Base-by-base conservation (phyloP, 2,888 invertebrate species). In the Heliconius charithonia region DNA sequence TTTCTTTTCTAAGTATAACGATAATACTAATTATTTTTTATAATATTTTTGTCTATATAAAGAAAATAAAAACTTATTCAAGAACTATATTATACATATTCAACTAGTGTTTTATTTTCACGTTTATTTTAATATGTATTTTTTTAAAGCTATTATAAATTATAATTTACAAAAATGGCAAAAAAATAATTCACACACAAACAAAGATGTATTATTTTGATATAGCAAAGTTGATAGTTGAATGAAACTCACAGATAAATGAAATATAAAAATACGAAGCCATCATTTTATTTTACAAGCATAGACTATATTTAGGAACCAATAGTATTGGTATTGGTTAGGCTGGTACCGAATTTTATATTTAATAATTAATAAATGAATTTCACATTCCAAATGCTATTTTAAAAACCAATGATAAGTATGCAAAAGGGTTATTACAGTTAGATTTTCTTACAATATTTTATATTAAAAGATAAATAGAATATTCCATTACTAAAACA, bases 201-300 rank as follows among this genome's bases (percentile, higher is more conserved):
- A 59, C 59, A 59, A 72, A 72, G 41, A 41, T 45, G 69, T 69
- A 7, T 69, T 69, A 69, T 69, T 69, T 69, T 45, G 41, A 69
- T 69, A 69, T 41, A 45, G 25, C 41, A 69, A 37, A 69, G 69
- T 69, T 69, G 69, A 69, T 41, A 41, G 69, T 37, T 59, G 73
- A 73, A 56, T 62, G 62, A 56, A 56, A 59, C 4, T 59, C 73
- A 73, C 73, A 73, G 73, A 73, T 62, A 62, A 73, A 22, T 62
- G n/a, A 72, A 32, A 72, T 37, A 32, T 37, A 56, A 56, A 76
- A 63, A 63, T 27, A n/a, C 25, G 45, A 59, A 67, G 6, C 37
- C 19, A 67, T 67, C 22, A 67, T n/a, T 37, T 6, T 37, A 41
- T 25, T 67, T 67, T 22, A 4, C 32, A 67, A 41, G n/a, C 41